phyloP scores from a whole-genome alignment of 2,113 vertebrate genomes.

The Corythoichthys haematopterus region DNA sequence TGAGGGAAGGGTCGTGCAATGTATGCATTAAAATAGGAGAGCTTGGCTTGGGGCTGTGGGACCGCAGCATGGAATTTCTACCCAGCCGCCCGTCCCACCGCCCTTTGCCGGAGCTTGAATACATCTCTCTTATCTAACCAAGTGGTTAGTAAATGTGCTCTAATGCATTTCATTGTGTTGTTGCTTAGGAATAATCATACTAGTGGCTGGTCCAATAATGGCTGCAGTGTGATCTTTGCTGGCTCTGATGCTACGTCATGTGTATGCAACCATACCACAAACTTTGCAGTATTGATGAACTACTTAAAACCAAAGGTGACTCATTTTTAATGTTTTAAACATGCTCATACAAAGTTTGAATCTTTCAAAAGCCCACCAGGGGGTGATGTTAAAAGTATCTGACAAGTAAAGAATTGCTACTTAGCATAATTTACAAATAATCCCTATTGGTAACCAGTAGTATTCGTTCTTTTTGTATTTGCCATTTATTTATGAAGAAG shows the following conservation, averaged over 20 bases:
- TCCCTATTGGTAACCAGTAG: neutral
- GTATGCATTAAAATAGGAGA: too few relatives aligned
- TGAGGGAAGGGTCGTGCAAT: too few relatives aligned
- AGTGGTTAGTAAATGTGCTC: constrained; percentile 8
- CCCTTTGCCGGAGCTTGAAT: too few relatives aligned
- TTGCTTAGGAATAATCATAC: constrained; percentile 41
- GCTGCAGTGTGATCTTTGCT: constrained; percentile 61
- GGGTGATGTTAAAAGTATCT: neutral
- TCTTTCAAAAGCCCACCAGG: neutral
- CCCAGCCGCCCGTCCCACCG: too few relatives aligned
- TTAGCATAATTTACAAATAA: neutral
- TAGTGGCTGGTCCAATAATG: constrained; percentile 71
- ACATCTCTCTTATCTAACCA: too few relatives aligned
- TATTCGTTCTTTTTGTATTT: too few relatives aligned
- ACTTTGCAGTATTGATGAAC: constrained; percentile 78
- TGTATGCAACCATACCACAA: constrained; percentile 77
- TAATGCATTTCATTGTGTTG: constrained; percentile 21
- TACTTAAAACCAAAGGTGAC: constrained; percentile 68
- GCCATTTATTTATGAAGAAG: too few relatives aligned
- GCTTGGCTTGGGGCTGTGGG: too few relatives aligned
- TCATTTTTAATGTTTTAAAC: neutral
- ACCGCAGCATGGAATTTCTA: too few relatives aligned
- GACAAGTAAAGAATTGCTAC: neutral
- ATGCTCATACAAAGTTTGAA: neutral
- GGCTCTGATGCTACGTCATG: constrained; percentile 62